Evolutionary conservation across 2,888 invertebrate species (phyloP).

Genomic region (Philhelius pedissequus): DNA sequence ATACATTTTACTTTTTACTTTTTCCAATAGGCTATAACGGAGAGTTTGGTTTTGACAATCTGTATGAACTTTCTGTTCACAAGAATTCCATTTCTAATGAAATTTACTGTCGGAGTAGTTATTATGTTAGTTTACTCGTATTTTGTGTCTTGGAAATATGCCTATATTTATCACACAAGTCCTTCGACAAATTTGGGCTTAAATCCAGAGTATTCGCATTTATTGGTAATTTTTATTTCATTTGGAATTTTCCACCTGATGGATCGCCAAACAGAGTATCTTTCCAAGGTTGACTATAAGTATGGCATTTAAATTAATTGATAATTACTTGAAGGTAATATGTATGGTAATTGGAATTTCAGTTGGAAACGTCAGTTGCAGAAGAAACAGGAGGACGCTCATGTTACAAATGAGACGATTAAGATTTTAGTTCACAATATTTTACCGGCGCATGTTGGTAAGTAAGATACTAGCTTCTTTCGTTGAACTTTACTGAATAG

Average conservation of each 20-base stretch:
- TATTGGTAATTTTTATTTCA: slow-evolving; percentile 86
- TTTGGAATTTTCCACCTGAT: slow-evolving; percentile 89
- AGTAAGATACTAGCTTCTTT: too few relatives aligned
- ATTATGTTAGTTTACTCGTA: slow-evolving; percentile 85
- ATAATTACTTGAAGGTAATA: background rate
- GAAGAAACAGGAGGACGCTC: slow-evolving; percentile 91
- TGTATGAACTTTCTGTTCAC: slow-evolving; percentile 90
- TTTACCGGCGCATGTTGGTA: slow-evolving; percentile 94
- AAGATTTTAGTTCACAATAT: slow-evolving; percentile 94
- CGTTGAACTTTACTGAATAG: too few relatives aligned
- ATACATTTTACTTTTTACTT: background rate
- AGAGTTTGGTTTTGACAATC: slow-evolving; percentile 81
- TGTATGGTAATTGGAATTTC: background rate
- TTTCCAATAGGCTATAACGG: slow-evolving; percentile 79
- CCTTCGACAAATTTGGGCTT: slow-evolving; percentile 86
- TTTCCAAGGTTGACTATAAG: slow-evolving; percentile 91
- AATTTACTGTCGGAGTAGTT: slow-evolving; percentile 85
- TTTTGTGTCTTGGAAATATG: slow-evolving; percentile 84
- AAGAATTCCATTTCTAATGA: slow-evolving; percentile 90
- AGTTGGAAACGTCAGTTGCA: slow-evolving; percentile 86
- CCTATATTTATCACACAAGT: slow-evolving; percentile 81
- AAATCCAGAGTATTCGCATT: slow-evolving; percentile 85
- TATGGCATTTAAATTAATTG: slow-evolving; percentile 75
- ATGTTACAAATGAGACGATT: slow-evolving; percentile 92
- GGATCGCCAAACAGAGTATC: slow-evolving; percentile 93